Evolutionary conservation across 2,888 invertebrate genomes (phyloP), one percentile per base, ranked within the genome.

Genomic region (Chelonus formosanus): DNA sequence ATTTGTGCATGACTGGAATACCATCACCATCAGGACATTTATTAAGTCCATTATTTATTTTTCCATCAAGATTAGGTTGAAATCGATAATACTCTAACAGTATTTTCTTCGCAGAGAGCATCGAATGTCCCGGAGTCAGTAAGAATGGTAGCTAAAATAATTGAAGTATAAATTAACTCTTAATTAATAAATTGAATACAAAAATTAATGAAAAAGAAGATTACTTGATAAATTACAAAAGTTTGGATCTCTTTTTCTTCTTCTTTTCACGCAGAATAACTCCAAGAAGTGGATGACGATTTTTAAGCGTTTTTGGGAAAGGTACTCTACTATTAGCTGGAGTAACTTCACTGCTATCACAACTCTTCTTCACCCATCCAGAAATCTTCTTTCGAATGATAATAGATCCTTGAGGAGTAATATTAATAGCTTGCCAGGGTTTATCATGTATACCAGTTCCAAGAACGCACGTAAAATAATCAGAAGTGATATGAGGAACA

Each of bases 281-380:
- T 34, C 31, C 32, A 20, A 58, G 32, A 5, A 58, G 32, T 20
- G 78, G 78, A 69, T 79, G 75, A 1, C 79, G 71, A n/a, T 60
- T 59, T 73, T 73, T 78, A 31, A 79, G 67, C 64, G 76, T 74
- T 35, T 70, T 65, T 10, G 80, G 79, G 31, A 78, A 78, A 2
- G 76, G 75, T 4, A 79, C 75, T n/a, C 64, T 53, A 3, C 47
- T 54, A 0, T 66, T 60, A 20, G 75, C 63, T 31, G 36, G 32
- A 3, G 10, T 32, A 5, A 31, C 40, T 34, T 58, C 10, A 0
- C 34, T 7, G 2, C 73, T 68, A 35, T 69, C 59, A 20, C 20
- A 20, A 36, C 65, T 62, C 61, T 71, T 74, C 1, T 67, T 61
- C 7, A 65, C 57, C 5, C 5, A 40, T 57, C 52, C 67, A 20